Evolutionary conservation across 2,113 vertebrate genomes (phyloP).

Genomic region (Bos indicus): DNA sequence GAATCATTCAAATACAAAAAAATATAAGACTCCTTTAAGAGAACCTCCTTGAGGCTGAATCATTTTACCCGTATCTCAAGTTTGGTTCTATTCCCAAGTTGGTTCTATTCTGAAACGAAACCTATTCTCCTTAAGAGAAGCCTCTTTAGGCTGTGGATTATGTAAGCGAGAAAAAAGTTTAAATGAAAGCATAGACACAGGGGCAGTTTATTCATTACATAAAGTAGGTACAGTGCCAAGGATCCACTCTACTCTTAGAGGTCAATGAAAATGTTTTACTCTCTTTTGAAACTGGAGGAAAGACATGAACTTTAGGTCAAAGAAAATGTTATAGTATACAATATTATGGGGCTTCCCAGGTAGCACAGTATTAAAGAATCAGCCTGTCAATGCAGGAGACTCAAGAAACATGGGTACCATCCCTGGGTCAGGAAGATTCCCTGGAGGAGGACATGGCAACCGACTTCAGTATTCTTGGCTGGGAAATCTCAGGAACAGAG

Average conservation of each 20-base stretch:
- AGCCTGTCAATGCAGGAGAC: neutral
- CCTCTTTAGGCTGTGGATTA: neutral
- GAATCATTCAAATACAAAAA: neutral
- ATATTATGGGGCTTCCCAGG: neutral
- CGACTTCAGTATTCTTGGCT: neutral
- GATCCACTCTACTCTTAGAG: neutral
- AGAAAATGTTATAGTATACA: neutral
- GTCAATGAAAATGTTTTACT: neutral
- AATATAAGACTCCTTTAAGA: neutral
- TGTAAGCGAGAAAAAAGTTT: neutral
- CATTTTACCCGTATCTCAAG: neutral
- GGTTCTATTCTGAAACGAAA: neutral
- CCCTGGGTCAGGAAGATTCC: neutral
- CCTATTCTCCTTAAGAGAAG: neutral
- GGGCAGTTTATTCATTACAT: neutral
- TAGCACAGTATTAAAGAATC: neutral
- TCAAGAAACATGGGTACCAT: neutral
- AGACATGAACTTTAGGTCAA: neutral
- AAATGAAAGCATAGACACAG: neutral
- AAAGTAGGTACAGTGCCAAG: neutral
- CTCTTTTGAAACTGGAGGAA: slow-evolving; percentile 12
- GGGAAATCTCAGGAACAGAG: neutral
- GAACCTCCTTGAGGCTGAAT: neutral
- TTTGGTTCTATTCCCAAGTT: neutral
- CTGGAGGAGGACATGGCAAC: neutral